Conservation (phyloP, 2,113 vertebrate species). For the Cebidichthys violaceus region DNA sequence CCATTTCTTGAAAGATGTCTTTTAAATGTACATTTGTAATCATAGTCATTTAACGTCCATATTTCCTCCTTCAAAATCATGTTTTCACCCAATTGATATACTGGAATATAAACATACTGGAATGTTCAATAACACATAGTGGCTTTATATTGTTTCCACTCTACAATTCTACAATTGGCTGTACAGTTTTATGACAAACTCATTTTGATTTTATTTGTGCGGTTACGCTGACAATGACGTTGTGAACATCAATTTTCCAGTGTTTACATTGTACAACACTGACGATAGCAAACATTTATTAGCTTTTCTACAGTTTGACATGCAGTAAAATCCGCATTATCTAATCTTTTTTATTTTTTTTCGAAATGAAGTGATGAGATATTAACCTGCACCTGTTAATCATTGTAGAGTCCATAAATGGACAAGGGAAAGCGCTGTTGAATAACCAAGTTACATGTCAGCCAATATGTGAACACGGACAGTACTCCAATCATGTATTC, state of each 20-base stretch:
- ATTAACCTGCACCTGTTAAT: constrained; percentile 4
- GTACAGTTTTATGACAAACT: background rate
- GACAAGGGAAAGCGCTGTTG: background rate
- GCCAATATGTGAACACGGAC: background rate
- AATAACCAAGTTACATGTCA: background rate
- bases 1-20: background rate
- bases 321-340: constrained; percentile 3
- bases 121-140: background rate
- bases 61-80: background rate
- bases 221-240: background rate
- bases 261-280: background rate
- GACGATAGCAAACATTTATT: background rate
- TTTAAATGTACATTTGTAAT: background rate
- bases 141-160: background rate
- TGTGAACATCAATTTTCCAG: background rate
- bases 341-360: background rate
- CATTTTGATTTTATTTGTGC: background rate
- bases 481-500: constrained; percentile 20
- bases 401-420: constrained; percentile 11
- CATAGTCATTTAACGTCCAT: background rate
- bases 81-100: background rate
- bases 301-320: background rate
- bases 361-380: background rate
- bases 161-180: background rate
- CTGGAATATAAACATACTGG: too few relatives aligned